A percentile compares a stretch with the other conserved stretches of the same genome.
Evolutionary conservation across 2,113 vertebrate species (phyloP).

Genomic region (Helogale parvula): DNA sequence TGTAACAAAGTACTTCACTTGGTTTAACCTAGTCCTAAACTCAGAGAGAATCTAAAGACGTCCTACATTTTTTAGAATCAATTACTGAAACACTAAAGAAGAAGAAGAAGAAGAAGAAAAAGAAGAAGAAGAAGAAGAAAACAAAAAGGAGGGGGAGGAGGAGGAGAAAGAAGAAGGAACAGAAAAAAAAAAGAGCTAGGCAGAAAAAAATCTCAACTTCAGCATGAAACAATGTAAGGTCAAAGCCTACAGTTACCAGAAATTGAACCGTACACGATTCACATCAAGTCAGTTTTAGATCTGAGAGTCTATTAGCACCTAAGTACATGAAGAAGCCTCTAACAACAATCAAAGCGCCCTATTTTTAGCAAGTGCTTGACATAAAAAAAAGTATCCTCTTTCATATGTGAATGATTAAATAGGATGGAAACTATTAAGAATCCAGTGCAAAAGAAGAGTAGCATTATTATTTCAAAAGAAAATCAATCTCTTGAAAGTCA

Average conservation of each 20-base stretch:
- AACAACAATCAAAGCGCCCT: neutral
- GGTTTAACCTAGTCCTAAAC: neutral
- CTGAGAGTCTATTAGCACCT: neutral
- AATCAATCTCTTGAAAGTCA: conserved; percentile 39
- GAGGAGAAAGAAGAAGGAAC: no score
- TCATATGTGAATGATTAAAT: neutral
- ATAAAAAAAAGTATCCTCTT: neutral
- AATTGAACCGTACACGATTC: neutral
- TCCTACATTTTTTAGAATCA: neutral
- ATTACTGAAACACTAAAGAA: neutral
- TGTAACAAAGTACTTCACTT: neutral
- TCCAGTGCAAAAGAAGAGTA: neutral
- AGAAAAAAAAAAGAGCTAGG: neutral
- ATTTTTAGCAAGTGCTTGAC: neutral
- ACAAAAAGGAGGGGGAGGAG: no score
- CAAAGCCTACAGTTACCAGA: neutral
- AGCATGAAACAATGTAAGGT: neutral
- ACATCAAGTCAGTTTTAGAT: neutral
- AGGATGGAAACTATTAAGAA: neutral
- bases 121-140: no score
- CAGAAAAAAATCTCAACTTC: neutral
- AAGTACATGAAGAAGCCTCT: neutral
- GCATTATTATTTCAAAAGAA: neutral
- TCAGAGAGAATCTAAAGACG: neutral
- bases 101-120: neutral